Evolutionary conservation across 2,888 invertebrate genomes (phyloP), one percentile per base, ranked within the genome.

Genomic region (Drosophila suboccidentalis): DNA sequence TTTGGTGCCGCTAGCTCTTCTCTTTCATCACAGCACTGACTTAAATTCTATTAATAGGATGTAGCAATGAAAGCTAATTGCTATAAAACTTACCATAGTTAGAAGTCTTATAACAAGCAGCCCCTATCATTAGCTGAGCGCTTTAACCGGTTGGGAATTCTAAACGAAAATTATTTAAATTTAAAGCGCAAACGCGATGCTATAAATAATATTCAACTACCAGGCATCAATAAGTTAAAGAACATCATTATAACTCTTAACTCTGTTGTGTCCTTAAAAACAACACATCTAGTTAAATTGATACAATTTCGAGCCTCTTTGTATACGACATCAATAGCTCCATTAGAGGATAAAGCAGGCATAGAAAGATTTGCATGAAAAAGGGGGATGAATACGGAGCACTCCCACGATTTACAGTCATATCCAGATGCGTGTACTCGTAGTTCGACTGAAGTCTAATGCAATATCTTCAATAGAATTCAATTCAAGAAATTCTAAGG

Each of bases 401-500:
- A 63, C 59, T 64, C 57, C 62, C 62, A 67, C 36, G 34, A 57
- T 11, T 44, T 29, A 1, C 38, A 58, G 15, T 10, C 38, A 22
- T 10, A 29, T 22, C 17, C 43, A 44, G n/a, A 22, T 54, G 36
- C 11, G 41, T 44, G 39, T 58, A 62, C 22, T 32, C 36, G 44
- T 58, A 62, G 67, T 55, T 68, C 19, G 59, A 17, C 43, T 26
- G 29, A 55, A 22, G 61, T 59, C 62, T 75, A 66, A 71, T 71
- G 75, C 71, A 71, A 71, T 74, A 67, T 60, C 57, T 71, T 68
- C 65, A 71, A 75, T 71, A 63, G 67, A 54, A 69, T 47, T 61
- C 69, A 68, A 55, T 44, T 62, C 53, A 44, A 39, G 54, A 47
- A 46, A 11, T 53, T 34, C 38, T 34, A n/a, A 58, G 53, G 71